Base-by-base conservation (phyloP, 2,113 vertebrate genomes). In the Anser brachyrhynchus region DNA sequence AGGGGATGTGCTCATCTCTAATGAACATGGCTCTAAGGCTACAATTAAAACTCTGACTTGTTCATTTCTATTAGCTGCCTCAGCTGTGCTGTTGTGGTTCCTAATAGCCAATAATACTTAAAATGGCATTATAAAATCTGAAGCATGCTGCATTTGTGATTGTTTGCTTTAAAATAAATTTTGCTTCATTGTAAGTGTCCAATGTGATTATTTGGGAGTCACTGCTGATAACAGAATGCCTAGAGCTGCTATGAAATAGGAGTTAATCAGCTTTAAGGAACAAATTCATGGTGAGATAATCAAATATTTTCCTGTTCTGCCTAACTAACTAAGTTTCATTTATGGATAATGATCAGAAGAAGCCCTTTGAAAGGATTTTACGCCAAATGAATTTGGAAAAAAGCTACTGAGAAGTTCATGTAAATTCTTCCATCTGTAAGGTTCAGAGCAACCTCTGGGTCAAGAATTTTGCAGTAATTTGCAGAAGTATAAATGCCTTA, bases 111-210 rank as follows among this genome's bases (percentile, higher is more conserved):
- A 83, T 95, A 92, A 93, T 92, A 90, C 77, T 96, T 90, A 82
- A 95, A 87, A 54, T 87, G 67, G 26, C 58, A 75, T 81, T 89
- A 94, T 44, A 69, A 89, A 73, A 69, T 41, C 55, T 80, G 65
- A 91, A 82, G 55, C 5, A 26, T 39, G 16, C 62, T 93, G 70
- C 21, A 92, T 77, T 95, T 90, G 62, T 70, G 91, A 21, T 70
- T 87, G 64, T 89, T 97, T 83, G 61, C 71, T 91, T 94, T 76
- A 55, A 93, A 97, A 84, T 93, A 95, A 73, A 84, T 84, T 91
- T 79, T 89, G 23, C 20, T 93, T 87, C 6, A 8, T 90, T 84
- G 2, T 46, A 46, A 92, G 39, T n/a, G 83, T 85, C 61, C 37
- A 57, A 3, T 1, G 2, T 39, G 72, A 70, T 62, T 91, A 75